Conservation (phyloP, 2,113 vertebrate species). For the Chauna torquata region DNA sequence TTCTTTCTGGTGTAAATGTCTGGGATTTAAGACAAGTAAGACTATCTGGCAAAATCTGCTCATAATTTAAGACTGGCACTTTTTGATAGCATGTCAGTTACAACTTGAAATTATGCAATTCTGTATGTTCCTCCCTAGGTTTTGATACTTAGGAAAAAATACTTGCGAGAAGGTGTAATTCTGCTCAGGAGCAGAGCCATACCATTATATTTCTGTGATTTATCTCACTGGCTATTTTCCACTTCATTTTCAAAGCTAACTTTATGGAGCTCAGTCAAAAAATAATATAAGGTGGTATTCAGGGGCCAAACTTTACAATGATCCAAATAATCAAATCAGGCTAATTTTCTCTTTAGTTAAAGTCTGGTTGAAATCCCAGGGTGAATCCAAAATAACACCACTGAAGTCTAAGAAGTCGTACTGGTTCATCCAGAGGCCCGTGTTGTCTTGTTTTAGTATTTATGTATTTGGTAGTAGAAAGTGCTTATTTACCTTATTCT, state of each 20-base stretch:
- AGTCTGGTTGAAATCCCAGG: neutral
- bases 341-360: neutral
- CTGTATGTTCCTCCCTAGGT: neutral
- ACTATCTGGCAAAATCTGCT: neutral
- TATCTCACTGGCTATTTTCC: neutral
- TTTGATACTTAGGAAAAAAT: neutral
- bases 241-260: neutral
- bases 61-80: neutral
- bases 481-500: neutral
- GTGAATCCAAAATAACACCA: neutral
- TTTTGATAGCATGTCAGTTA: neutral
- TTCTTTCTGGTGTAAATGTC: neutral
- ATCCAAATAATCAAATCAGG: neutral
- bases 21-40: neutral
- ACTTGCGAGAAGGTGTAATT: neutral
- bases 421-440: neutral
- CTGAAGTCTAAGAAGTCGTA: fast-evolving
- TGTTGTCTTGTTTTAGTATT: neutral
- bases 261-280: neutral
- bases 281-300: neutral
- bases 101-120: neutral
- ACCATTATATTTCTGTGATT: neutral
- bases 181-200: neutral
- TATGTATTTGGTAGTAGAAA: neutral
- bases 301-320: neutral